A percentile compares a stretch with the other conserved stretches of the same genome.
phyloP scores from a whole-genome alignment of 2,113 vertebrate species.

The Aix galericulata region DNA sequence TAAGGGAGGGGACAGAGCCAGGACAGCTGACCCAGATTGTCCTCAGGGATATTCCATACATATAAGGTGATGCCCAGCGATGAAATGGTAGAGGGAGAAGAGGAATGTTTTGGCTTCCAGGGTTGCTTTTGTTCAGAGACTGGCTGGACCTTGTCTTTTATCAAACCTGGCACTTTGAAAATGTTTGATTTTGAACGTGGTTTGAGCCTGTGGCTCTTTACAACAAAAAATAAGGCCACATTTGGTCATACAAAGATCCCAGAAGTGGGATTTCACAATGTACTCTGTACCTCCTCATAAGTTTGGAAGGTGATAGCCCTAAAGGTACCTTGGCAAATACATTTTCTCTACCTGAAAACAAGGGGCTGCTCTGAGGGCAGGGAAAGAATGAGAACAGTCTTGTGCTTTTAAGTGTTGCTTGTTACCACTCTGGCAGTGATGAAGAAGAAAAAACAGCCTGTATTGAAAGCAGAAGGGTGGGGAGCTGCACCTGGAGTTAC shows the following conservation, averaged over 20 bases:
- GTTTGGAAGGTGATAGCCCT: neutral
- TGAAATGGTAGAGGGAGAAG: neutral
- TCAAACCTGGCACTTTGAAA: neutral
- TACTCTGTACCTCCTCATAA: neutral
- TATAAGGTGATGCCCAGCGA: neutral
- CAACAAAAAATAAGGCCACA: neutral
- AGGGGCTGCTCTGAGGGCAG: neutral
- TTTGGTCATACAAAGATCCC: neutral
- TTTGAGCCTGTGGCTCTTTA: neutral
- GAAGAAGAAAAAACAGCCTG: neutral
- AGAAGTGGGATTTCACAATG: neutral
- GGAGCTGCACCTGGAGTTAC: neutral
- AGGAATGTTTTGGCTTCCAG: neutral
- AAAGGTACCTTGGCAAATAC: neutral
- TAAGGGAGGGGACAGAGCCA: neutral
- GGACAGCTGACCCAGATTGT: neutral
- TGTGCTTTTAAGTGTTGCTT: neutral
- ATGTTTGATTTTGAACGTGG: neutral
- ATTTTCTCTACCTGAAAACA: neutral
- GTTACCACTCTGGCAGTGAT: neutral
- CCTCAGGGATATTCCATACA: neutral
- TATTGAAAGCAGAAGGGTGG: neutral
- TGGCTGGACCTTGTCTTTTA: neutral
- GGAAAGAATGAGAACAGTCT: neutral
- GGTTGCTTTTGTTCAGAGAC: neutral